A percentile compares a stretch with the other conserved stretches of the same genome.
phyloP scores from a whole-genome alignment of 2,797 vertebrate species.

The Artibeus lituratus region DNA sequence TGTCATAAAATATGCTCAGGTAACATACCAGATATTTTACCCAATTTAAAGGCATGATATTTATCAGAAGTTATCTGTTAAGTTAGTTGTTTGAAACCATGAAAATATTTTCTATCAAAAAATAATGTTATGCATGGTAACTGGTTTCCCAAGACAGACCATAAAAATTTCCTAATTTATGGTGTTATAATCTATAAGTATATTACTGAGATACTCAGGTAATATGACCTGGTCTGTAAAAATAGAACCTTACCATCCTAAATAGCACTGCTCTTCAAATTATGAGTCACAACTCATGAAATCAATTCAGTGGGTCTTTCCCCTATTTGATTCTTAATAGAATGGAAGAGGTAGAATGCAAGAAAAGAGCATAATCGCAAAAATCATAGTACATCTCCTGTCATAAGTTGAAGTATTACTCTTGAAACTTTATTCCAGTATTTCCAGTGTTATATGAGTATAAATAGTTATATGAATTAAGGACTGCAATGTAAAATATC shows the following conservation, averaged over 20 bases:
- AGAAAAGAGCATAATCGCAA: neutral
- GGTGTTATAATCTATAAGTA: neutral
- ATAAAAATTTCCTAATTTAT: neutral
- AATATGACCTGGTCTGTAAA: constrained; percentile 48
- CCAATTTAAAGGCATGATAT: neutral
- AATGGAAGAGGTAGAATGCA: constrained; percentile 1
- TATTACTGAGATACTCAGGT: neutral
- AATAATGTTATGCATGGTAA: neutral
- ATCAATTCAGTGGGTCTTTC: constrained; percentile 45
- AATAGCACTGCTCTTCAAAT: constrained; percentile 26
- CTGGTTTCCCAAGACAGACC: neutral
- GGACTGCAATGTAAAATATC: neutral
- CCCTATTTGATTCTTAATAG: constrained; percentile 40
- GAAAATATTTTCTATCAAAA: neutral
- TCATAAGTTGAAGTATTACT: neutral
- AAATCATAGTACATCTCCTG: neutral
- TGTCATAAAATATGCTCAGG: neutral
- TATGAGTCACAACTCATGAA: constrained; percentile 46
- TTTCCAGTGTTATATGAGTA: neutral
- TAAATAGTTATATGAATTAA: neutral
- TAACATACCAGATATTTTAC: neutral
- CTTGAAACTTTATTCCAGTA: neutral
- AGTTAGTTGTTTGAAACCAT: neutral
- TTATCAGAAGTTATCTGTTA: neutral
- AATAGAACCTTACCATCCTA: constrained; percentile 43